Evolutionary conservation across 1,140 invertebrate genomes (phyloP).

Genomic region (Leguminivora glycinivorella): DNA sequence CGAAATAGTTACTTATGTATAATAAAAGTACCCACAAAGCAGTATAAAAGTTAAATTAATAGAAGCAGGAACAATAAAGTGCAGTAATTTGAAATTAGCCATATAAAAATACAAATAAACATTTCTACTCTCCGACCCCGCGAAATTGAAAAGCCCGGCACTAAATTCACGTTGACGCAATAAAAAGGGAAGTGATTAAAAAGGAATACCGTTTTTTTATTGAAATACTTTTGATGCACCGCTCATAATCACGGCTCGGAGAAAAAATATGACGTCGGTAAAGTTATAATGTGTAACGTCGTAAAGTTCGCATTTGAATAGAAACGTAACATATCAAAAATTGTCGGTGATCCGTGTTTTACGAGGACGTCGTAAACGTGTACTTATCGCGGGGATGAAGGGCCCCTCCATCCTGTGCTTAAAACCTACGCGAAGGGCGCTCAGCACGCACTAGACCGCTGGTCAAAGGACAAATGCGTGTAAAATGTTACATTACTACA

Average conservation of each 20-base stretch:
- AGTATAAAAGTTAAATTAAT: conserved; percentile 34
- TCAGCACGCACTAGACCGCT: not conserved
- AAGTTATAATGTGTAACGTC: conserved; percentile 74
- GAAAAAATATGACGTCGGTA: conserved; percentile 73
- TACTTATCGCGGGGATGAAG: conserved; percentile 75
- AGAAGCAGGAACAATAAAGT: conserved; percentile 31
- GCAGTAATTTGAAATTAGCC: conserved; percentile 41
- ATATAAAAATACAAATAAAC: conserved; percentile 53
- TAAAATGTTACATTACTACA: too few species aligned
- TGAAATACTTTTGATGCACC: conserved; percentile 70
- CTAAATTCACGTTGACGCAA: conserved; percentile 43
- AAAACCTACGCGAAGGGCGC: conserved; percentile 62
- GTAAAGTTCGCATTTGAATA: conserved; percentile 77
- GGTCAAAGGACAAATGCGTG: not conserved
- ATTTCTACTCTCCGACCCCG: conserved; percentile 48
- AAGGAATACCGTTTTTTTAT: conserved; percentile 71
- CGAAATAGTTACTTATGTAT: not conserved
- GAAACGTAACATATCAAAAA: conserved; percentile 79
- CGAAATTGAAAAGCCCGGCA: conserved; percentile 55
- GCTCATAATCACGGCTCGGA: conserved; percentile 63
- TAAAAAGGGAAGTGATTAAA: conserved; percentile 74
- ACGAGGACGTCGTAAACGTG: conserved; percentile 76
- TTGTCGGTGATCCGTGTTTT: conserved; percentile 78
- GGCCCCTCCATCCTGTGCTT: conserved; percentile 63
- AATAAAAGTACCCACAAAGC: conserved; percentile 19